Base-by-base conservation (phyloP, 2,888 invertebrate genomes). In the Tyria jacobaeae region DNA sequence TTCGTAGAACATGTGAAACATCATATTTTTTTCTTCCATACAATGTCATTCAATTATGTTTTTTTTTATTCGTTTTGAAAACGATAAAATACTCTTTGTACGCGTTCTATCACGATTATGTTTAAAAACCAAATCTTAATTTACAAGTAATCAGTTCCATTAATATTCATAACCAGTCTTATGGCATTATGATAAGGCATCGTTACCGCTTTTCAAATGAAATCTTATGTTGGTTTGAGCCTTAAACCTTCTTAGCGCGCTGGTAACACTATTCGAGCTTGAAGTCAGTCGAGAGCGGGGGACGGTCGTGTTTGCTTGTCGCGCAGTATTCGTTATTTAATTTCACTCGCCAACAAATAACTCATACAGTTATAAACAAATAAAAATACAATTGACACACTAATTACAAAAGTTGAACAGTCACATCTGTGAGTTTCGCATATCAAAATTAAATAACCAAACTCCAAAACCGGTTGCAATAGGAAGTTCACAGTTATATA, bases 401-500 rank as follows among this genome's bases (percentile, higher is more conserved):
- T 57, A 65, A 64, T 62, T 66, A 53, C 37, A 41, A 51, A 37
- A 64, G 50, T 60, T 63, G 56, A 66, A 69, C 57, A 67, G 62
- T 66, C 60, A 34, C 65, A 66, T 59, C 57, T 62, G 73, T 77
- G 78, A 64, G 69, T 72, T 72, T 62, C 31, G 52, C 63, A 41
- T 63, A 64, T 25, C 63, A 35, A 17, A 69, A 62, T 56, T 49
- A 49, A 44, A 52, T 57, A 70, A 70, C 66, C 60, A 60, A 44
- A 66, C 64, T 64, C 58, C 49, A 54, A 70, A 86, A 87, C 86
- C 84, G 82, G 89, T 89, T 81, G 44, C 62, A 48, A 64, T 83
- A 86, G 88, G 87, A 89, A 89, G 87, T 85, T 73, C 70, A 87
- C 87, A 86, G 90, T 91, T 89, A 90, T 83, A 89, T 91, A 89